Evolutionary conservation across 2,113 vertebrate genomes (phyloP), one percentile per base, ranked within the genome.

Genomic region (Solea senegalensis): DNA sequence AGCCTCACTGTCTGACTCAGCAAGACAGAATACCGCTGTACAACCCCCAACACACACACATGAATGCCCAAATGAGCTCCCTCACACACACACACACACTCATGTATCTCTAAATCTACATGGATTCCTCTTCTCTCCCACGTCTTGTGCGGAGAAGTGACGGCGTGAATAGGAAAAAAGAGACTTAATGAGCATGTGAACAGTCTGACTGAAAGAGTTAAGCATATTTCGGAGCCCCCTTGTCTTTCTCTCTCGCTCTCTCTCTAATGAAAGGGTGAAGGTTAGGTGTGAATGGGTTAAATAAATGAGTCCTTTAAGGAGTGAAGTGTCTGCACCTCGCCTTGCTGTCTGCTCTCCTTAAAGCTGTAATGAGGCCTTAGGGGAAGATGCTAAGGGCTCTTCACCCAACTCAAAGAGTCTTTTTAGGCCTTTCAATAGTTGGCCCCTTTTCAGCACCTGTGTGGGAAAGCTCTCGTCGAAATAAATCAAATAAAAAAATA

Each of bases 311-410:
- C 65, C 65, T 54, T 80, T 72, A 80, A 74, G 64, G 64, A 84
- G 84, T 76, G 72, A 81, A 90, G 87, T 85, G 74, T 73, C 77
- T 14, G 41, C 66, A 68, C 62, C 2, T 64, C 59, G 57, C 4
- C 44, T 53, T 64, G 0, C 64, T n/a, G 9, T 76, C 76, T 71
- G 66, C 76, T 83, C 88, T 74, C 79, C 70, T 66, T 28, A 69
- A 69, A 68, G 73, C 74, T 78, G 69, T 91, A 92, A 92, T 90
- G 87, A 92, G 89, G 78, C 89, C 78, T 83, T n/a, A 49, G 78
- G 67, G 67, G 80, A 82, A 82, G 89, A 86, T 54, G 60, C 72
- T 67, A 77, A 93, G 89, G 64, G 91, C 89, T 88, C 90, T 92
- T 80, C 82, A 93, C 77, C 75, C 41, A 71, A 75, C 80, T 82